Conservation (phyloP, 1,140 invertebrate genomes). For the Cherax quadricarinatus region DNA sequence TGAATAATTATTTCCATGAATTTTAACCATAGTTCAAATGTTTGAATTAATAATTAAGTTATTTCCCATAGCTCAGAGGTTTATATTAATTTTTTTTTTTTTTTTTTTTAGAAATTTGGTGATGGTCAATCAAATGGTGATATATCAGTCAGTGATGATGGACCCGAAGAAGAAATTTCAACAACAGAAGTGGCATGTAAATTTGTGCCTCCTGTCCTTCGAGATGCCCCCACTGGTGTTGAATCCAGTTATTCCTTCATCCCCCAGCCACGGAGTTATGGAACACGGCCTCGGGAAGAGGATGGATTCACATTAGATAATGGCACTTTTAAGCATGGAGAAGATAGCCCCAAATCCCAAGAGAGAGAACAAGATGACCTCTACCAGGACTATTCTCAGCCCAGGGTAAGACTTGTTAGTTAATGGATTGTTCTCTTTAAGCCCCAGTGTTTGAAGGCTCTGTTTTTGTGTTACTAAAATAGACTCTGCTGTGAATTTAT, state of each 20-base stretch:
- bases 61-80: too few relatives aligned
- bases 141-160: slow-evolving; percentile 31
- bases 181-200: slow-evolving; percentile 52
- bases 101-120: slow-evolving; percentile 31
- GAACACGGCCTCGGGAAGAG: slow-evolving; percentile 54
- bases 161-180: background rate
- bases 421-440: background rate
- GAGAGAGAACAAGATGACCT: slow-evolving; percentile 6
- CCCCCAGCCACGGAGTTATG: slow-evolving; percentile 50
- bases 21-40: too few relatives aligned
- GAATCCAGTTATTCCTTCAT: slow-evolving; percentile 44
- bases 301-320: slow-evolving; percentile 4
- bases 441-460: background rate
- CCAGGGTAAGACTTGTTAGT: slow-evolving; percentile 35
- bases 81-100: background rate
- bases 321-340: background rate
- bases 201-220: slow-evolving; percentile 66
- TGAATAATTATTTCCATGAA: too few relatives aligned
- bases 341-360: background rate
- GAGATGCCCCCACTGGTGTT: slow-evolving; percentile 52
- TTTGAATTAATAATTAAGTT: too few relatives aligned
- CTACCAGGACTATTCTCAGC: slow-evolving; percentile 62
- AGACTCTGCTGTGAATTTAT: background rate
- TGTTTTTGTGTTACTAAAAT: background rate
- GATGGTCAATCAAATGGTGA: slow-evolving; percentile 29